Evolutionary conservation across 2,888 invertebrate genomes (phyloP).

Genomic region (Drosophila atripex): DNA sequence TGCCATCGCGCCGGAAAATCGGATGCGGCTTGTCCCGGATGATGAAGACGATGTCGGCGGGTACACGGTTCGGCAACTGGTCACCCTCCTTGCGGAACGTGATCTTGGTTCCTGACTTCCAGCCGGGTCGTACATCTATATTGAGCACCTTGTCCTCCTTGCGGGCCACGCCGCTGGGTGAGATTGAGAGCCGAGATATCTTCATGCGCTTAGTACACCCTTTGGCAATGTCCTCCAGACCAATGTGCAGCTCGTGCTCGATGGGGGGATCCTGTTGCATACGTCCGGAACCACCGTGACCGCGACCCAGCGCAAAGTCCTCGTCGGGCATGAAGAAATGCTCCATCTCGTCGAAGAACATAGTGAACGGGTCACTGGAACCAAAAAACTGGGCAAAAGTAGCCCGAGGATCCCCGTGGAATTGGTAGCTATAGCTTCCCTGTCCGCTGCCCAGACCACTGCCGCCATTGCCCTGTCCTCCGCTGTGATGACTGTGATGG

Average conservation of each 20-base stretch:
- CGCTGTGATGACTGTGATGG: constrained; percentile 85
- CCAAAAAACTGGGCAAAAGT: constrained; percentile 99
- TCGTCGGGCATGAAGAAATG: constrained; percentile 91
- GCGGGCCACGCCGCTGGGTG: constrained; percentile 90
- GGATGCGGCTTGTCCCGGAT: constrained; percentile 96
- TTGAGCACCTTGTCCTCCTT: constrained; percentile 97
- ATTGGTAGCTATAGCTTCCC: constrained; percentile 86
- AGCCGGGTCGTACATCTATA: constrained; percentile 97
- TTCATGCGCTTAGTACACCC: constrained; percentile 99
- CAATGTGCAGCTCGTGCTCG: constrained; percentile 95
- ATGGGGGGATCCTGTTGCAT: constrained; percentile 93
- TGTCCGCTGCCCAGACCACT: constrained; percentile 11
- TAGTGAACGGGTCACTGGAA: constrained; percentile 94
- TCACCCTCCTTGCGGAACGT: constrained; percentile 98
- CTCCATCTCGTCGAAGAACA: constrained; percentile 95
- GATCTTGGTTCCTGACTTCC: constrained; percentile 98
- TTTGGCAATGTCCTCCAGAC: constrained; percentile 95
- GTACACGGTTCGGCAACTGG: constrained; percentile 95
- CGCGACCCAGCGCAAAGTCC: constrained; percentile 82
- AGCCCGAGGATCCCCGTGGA: constrained; percentile 96
- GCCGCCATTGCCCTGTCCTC: constrained; percentile 85
- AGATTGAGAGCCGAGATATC: constrained; percentile 92
- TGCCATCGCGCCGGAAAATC: constrained; percentile 94
- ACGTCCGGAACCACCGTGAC: constrained; percentile 85
- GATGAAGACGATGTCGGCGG: constrained; percentile 97